Percentiles rank a stretch among this genome's conserved stretches.
Conservation (phyloP, 2,888 invertebrate genomes). For the Coelogynopora nodosa region DNA sequence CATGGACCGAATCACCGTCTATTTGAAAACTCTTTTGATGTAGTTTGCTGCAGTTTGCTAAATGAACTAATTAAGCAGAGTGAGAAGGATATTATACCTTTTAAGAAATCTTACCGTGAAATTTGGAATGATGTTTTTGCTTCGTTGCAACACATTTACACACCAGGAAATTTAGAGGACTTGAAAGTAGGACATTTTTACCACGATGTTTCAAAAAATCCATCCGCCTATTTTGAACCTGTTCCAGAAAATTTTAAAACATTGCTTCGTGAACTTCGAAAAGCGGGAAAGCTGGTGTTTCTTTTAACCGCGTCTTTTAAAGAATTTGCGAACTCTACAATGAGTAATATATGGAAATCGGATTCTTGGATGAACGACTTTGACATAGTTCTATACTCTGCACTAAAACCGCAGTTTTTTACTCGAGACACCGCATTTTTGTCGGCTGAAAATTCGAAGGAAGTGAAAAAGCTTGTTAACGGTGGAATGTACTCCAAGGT, state of each 20-base stretch:
- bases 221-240: not conserved
- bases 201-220: not conserved
- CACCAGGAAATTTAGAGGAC: not conserved
- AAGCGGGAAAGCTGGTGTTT: constrained; percentile 3
- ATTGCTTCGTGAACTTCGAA: not conserved
- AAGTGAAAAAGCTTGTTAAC: no score
- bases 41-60: not conserved
- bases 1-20: not conserved
- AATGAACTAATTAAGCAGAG: not conserved
- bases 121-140: constrained; percentile 4
- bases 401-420: not conserved
- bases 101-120: not conserved
- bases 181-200: not conserved
- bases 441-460: no score
- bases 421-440: not conserved
- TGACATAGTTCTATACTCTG: constrained; percentile 3
- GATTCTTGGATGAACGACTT: constrained; percentile 3
- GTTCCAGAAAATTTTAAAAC: not conserved
- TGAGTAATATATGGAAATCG: not conserved
- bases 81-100: not conserved
- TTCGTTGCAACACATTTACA: constrained; percentile 2
- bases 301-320: not conserved
- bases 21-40: constrained; percentile 2
- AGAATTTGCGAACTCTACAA: not conserved
- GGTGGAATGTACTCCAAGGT: no score